phyloP scores from a whole-genome alignment of 2,113 vertebrate species.

The Tonatia bakeri region DNA sequence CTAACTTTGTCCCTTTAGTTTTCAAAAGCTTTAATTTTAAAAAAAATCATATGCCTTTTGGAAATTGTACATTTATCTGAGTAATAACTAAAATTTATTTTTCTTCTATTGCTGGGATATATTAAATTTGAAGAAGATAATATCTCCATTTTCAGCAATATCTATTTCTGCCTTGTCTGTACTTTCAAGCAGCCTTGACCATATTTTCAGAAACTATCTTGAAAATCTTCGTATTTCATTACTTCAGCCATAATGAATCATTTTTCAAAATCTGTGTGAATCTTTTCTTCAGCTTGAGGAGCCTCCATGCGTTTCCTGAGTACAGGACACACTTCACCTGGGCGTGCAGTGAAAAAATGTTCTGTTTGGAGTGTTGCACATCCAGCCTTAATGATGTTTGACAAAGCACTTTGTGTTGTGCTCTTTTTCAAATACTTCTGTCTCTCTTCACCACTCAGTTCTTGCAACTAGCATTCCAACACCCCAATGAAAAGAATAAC shows the following conservation, averaged over 20 bases:
- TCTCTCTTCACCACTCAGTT: conserved; percentile 90
- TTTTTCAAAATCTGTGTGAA: conserved; percentile 93
- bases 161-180: conserved; percentile 97
- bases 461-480: conserved; percentile 93
- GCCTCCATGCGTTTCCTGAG: conserved; percentile 95
- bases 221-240: conserved; percentile 97
- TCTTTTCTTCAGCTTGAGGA: conserved; percentile 94
- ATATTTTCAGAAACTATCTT: conserved; percentile 92
- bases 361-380: conserved; percentile 96
- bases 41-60: conserved; percentile 80
- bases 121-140: conserved; percentile 96
- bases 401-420: conserved; percentile 94
- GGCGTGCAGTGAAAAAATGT: conserved; percentile 97
- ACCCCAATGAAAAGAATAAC: conserved; percentile 97
- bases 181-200: conserved; percentile 96
- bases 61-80: conserved; percentile 78
- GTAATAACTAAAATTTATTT: conserved; percentile 85
- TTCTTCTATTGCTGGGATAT: conserved; percentile 97
- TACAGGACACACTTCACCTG: conserved; percentile 98
- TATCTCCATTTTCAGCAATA: conserved; percentile 94
- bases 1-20: conserved; percentile 78
- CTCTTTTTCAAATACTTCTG: conserved; percentile 92
- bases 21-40: conserved; percentile 82
- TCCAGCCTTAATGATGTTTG: conserved; percentile 98
- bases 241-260: conserved; percentile 98